Conservation (phyloP, 2,888 invertebrate genomes). For the Rhogogaster chlorosoma region DNA sequence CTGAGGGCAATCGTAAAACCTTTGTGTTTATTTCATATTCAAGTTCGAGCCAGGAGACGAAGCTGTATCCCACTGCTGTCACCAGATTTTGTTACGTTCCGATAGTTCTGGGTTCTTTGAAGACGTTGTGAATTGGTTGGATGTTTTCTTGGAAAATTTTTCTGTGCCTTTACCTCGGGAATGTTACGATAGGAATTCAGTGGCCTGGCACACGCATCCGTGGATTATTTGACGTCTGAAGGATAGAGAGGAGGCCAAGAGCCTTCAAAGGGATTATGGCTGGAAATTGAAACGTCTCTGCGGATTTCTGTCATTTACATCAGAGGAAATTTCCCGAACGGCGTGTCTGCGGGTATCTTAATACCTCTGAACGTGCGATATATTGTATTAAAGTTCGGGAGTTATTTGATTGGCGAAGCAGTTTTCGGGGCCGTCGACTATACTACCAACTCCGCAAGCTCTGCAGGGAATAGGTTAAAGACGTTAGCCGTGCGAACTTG, state of each 20-base stretch:
- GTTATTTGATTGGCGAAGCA: conserved; percentile 28
- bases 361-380: conserved; percentile 22
- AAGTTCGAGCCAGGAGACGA: neutral
- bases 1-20: neutral
- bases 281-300: conserved; percentile 9
- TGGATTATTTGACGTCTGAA: neutral
- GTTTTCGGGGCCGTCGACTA: neutral
- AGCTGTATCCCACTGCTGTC: conserved; percentile 23
- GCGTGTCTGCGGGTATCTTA: conserved; percentile 11
- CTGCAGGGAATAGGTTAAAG: conserved; percentile 13
- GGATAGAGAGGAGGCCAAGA: neutral
- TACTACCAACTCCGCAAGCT: neutral
- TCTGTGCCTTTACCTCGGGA: neutral
- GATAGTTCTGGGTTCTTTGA: neutral
- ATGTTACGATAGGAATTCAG: neutral
- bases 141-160: neutral
- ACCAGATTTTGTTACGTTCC: conserved; percentile 1
- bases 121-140: neutral
- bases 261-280: neutral
- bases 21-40: neutral
- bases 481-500: neutral
- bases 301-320: conserved; percentile 17
- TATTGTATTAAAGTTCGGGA: conserved; percentile 14
- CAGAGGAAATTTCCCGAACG: neutral
- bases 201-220: neutral